phyloP scores from a whole-genome alignment of 92 coral and sea anemone genomes.

The Zoanthus sociatus region DNA sequence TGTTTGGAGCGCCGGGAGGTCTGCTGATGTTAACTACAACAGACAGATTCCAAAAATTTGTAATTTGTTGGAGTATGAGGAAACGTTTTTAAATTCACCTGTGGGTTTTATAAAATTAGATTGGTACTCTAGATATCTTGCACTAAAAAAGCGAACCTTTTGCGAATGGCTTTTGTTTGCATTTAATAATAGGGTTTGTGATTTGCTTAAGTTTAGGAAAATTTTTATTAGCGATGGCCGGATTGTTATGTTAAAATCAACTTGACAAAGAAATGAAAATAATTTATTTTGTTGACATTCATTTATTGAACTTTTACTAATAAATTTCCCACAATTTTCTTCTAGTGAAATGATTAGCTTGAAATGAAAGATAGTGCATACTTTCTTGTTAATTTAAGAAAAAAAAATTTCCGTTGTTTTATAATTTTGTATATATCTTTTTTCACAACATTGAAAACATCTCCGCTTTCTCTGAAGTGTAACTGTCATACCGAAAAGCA shows the following conservation, averaged over 20 bases:
- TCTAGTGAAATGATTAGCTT: conserved; percentile 6
- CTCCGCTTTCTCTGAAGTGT: neutral
- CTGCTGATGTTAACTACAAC: neutral
- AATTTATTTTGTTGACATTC: conserved; percentile 31
- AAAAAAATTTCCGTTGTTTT: neutral
- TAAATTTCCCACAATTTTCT: conserved; percentile 4
- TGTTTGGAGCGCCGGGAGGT: conserved; percentile 32
- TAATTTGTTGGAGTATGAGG: conserved; percentile 6
- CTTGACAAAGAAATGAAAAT: conserved; percentile 17
- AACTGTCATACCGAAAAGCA: neutral
- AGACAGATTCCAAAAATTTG: conserved; percentile 3
- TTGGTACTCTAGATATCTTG: neutral
- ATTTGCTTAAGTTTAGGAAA: neutral
- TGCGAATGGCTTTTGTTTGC: neutral
- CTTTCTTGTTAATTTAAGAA: neutral
- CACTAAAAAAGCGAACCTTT: neutral
- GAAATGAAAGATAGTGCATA: neutral
- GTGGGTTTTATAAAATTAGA: neutral
- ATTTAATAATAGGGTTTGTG: too few species aligned
- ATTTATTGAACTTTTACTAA: neutral
- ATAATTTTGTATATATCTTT: too few species aligned
- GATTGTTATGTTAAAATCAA: conserved; percentile 2
- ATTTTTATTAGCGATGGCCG: neutral
- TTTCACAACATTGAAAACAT: neutral
- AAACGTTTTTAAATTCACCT: conserved; percentile 5